phyloP scores from a whole-genome alignment of 2,113 vertebrate genomes.

The Coreoperca whiteheadi region DNA sequence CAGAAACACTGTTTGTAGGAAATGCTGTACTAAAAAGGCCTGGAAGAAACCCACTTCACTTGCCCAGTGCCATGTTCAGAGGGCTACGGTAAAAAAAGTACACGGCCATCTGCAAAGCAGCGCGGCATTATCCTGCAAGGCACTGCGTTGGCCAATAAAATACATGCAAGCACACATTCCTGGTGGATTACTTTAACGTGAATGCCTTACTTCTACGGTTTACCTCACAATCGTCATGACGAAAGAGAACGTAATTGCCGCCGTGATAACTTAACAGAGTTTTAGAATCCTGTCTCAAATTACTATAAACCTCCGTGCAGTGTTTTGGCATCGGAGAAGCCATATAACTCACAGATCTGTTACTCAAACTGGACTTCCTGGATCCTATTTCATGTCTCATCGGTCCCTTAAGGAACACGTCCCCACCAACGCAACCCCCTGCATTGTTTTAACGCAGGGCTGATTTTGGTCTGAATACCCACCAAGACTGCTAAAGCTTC shows the following conservation, averaged over 20 bases:
- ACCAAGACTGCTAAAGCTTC: neutral
- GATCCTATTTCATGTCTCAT: neutral
- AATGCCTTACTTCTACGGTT: neutral
- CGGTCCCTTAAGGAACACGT: neutral
- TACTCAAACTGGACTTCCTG: neutral
- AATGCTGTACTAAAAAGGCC: neutral
- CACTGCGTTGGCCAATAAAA: neutral
- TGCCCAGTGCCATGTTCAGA: neutral
- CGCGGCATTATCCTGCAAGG: too few species aligned
- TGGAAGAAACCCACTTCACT: neutral
- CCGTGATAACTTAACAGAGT: neutral
- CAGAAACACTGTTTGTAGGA: neutral
- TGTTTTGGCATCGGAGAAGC: neutral
- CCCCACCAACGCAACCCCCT: neutral
- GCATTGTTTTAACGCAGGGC: neutral
- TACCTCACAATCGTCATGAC: too few species aligned
- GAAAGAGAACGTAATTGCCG: neutral
- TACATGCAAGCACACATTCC: neutral
- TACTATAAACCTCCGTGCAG: neutral
- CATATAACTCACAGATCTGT: neutral
- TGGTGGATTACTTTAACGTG: neutral
- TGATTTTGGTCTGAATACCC: neutral
- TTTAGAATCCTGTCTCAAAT: neutral
- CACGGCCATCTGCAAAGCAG: neutral
- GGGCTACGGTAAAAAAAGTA: neutral